These are phyloP conservation scores for Malachius bipustulatus DNA, from an alignment of 2,888 invertebrate species.

Conservation along the genomic window DNA sequence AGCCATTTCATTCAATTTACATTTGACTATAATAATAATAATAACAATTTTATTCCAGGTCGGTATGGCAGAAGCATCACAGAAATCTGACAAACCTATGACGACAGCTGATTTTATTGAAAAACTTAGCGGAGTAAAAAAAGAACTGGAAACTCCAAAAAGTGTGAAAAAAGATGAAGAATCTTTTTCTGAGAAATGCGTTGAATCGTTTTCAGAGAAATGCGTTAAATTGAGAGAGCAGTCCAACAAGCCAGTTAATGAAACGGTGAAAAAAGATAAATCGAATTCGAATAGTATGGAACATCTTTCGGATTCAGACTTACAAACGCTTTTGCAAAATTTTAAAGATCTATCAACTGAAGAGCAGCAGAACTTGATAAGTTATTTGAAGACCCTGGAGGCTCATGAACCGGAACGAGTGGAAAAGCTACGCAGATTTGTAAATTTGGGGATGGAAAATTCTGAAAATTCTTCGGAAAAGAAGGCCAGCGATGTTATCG, in stretches of 20 bases:
- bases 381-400: constrained; percentile 70
- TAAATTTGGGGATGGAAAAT: constrained; percentile 43
- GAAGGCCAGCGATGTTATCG: constrained; percentile 4
- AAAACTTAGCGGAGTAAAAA: constrained; percentile 19
- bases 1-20: too few species aligned
- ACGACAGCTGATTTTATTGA: constrained; percentile 42
- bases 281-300: constrained; percentile 42
- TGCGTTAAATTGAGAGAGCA: too few species aligned
- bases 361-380: constrained; percentile 72
- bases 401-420: constrained; percentile 65
- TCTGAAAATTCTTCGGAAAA: constrained; percentile 13
- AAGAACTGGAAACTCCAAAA: constrained; percentile 14
- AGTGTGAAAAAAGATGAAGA: constrained; percentile 16
- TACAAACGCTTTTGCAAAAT: constrained; percentile 68
- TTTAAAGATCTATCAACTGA: constrained; percentile 68
- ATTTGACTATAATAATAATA: too few species aligned
- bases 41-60: constrained; percentile 36
- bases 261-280: constrained; percentile 14
- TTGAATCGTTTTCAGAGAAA: too few species aligned
- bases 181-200: constrained; percentile 18
- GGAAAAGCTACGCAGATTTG: constrained; percentile 62
- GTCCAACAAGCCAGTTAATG: background rate
- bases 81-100: constrained; percentile 39
- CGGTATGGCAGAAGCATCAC: constrained; percentile 52
- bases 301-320: constrained; percentile 64